Conservation (phyloP, 2,113 vertebrate species). For the Laticauda laticaudata region DNA sequence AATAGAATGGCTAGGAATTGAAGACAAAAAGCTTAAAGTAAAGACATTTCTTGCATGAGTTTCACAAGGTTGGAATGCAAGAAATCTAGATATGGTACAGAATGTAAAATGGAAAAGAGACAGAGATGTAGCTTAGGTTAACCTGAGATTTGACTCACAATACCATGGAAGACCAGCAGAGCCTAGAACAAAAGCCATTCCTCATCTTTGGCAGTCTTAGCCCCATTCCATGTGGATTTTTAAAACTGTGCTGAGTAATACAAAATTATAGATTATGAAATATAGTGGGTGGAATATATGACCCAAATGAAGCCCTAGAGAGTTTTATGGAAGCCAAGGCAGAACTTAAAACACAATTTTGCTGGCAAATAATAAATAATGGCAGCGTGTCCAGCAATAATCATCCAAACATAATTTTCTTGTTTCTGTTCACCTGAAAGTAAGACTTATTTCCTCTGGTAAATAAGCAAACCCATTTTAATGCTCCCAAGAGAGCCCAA, state of each 20-base stretch:
- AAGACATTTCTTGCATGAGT: not conserved
- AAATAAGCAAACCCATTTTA: not conserved
- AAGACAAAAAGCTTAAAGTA: not conserved
- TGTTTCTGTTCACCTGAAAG: not conserved
- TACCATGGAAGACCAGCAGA: not conserved
- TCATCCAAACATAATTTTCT: not conserved
- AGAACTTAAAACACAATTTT: not conserved
- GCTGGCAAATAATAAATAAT: not conserved
- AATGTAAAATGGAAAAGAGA: not conserved
- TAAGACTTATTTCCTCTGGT: not conserved
- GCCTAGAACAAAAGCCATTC: not conserved
- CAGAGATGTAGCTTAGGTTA: not conserved
- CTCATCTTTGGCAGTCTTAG: not conserved
- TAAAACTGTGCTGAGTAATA: constrained; percentile 9
- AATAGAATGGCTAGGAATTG: not conserved
- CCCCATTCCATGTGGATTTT: not conserved
- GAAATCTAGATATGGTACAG: not conserved
- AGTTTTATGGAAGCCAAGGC: not conserved
- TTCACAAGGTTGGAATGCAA: not conserved
- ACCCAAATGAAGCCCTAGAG: not conserved
- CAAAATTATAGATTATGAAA: constrained; percentile 9
- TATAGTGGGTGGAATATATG: not conserved
- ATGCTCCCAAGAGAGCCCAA: not conserved
- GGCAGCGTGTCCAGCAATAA: not conserved
- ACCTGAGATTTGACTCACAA: not conserved